Percentiles rank a stretch among this genome's conserved stretches.
phyloP scores from a whole-genome alignment of 2,888 invertebrate species.

The Agrenia bidenticulata region DNA sequence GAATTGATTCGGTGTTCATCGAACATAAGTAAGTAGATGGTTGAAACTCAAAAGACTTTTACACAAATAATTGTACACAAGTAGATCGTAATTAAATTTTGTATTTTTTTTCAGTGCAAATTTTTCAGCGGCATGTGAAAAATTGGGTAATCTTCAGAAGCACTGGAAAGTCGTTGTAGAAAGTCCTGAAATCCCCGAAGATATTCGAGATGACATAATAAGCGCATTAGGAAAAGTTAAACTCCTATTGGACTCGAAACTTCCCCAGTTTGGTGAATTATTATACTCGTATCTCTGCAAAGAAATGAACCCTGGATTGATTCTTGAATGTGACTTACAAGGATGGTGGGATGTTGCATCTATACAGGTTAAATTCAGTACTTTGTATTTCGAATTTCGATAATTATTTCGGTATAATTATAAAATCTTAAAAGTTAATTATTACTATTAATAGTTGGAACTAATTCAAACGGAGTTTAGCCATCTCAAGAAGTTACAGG shows the following conservation, averaged over 20 bases:
- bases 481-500: constrained; percentile 18
- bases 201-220: constrained; percentile 39
- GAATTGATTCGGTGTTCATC: constrained; percentile 43
- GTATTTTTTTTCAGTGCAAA: constrained; percentile 29
- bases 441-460: constrained; percentile 28
- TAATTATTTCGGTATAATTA: neutral
- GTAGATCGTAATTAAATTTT: constrained; percentile 12
- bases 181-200: constrained; percentile 34
- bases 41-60: too few relatives aligned
- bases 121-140: constrained; percentile 35
- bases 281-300: constrained; percentile 45
- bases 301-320: constrained; percentile 23
- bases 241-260: constrained; percentile 45
- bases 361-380: constrained; percentile 37
- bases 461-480: constrained; percentile 28
- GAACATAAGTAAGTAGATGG: constrained; percentile 50
- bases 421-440: too few relatives aligned
- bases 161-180: constrained; percentile 4
- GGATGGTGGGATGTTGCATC: constrained; percentile 53
- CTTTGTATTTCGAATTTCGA: too few relatives aligned
- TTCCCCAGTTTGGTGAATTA: constrained; percentile 49
- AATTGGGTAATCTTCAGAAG: constrained; percentile 9
- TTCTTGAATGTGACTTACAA: constrained; percentile 47
- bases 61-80: constrained; percentile 1
- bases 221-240: constrained; percentile 42